These are phyloP conservation scores for Echinometra lucunter DNA, from an alignment of 53 echinoderm and acorn worm species.

Conservation along the genomic window DNA sequence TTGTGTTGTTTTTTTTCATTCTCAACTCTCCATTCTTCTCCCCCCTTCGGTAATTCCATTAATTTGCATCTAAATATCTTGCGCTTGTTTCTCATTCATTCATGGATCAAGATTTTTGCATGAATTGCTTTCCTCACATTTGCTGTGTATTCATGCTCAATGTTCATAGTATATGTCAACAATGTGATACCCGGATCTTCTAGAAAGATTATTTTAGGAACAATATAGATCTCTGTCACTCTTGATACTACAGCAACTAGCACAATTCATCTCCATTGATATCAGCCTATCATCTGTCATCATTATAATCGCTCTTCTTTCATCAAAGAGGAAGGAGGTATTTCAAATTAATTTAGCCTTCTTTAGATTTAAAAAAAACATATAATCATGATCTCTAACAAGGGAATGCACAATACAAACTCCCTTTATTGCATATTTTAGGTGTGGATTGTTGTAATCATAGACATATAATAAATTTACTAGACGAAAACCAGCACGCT, in stretches of 20 bases:
- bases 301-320: background rate
- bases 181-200: background rate
- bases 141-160: background rate
- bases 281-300: background rate
- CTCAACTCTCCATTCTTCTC: too few species aligned
- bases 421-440: too few species aligned
- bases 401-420: too few species aligned
- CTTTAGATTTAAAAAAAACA: too few species aligned
- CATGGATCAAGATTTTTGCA: background rate
- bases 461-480: too few species aligned
- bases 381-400: too few species aligned
- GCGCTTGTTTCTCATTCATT: background rate
- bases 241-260: background rate
- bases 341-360: too few species aligned
- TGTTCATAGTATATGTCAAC: background rate
- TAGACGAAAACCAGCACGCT: too few species aligned
- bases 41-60: background rate
- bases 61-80: background rate
- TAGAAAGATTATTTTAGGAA: background rate
- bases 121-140: background rate
- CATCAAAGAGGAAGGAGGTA: background rate
- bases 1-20: background rate
- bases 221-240: background rate
- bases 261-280: background rate
- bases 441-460: too few species aligned